Base-by-base conservation (phyloP, 1,140 invertebrate species). In the Calycopis cecrops region DNA sequence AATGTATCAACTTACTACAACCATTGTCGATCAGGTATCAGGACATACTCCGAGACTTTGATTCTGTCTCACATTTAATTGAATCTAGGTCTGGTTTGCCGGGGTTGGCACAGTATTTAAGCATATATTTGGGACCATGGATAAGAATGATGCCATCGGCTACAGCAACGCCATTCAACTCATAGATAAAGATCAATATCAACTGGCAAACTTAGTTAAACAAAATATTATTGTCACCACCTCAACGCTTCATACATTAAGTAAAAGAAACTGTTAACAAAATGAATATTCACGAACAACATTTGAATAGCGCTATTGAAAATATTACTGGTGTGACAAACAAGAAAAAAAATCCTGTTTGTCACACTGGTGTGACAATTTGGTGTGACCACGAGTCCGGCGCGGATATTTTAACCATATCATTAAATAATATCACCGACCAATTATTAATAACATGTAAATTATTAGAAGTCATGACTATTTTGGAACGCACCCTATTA, bases 131-230 rank as follows among this genome's bases (percentile, higher is more conserved):
- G n/a, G n/a, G n/a, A n/a, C n/a, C n/a, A n/a, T n/a, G n/a, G n/a
- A 67, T 16, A 54, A 60, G 53, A 54, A 67, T 11, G 57, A 67
- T 42, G 60, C 58, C 4, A 38, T 49, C n/a, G 40, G 35, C 8
- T 63, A 60, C 35, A 54, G 40, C 49, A 28, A 35, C 10, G 60
- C 60, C 33, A 60, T 67, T 48, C 16, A 48, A 35, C 44, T 35
- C 40, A 9, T 59, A 35, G 18, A 62, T 42, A 52, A 35, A 9
- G 49, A 59, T 16, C 9, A 66, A 18, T 50, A 33, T n/a, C 34
- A 58, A 54, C 10, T 62, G 9, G 14, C 55, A 21, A 42, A 11
- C 16, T 48, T 57, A 14, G 11, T 54, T 10, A 53, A 57, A 57
- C 35, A 61, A 34, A 65, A 65, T 42, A 53, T 65, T 18, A 21